Evolutionary conservation across 2,113 vertebrate species (phyloP).

Genomic region (Apus apus): DNA sequence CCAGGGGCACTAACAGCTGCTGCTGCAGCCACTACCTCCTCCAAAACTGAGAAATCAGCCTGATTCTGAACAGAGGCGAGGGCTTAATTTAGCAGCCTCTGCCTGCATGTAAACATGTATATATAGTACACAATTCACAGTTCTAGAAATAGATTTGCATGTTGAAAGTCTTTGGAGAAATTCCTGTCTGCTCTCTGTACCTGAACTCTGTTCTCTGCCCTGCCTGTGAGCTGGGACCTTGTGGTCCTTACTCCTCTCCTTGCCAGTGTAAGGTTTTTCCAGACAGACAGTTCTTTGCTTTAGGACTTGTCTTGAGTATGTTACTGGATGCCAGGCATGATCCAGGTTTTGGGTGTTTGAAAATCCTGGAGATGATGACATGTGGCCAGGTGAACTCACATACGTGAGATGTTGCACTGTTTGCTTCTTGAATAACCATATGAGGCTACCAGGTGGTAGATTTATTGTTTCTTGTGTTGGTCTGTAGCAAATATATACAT

Average conservation of each 20-base stretch:
- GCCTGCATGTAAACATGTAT: accelerated
- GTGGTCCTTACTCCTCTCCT: not conserved
- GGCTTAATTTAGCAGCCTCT: not conserved
- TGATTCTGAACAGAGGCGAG: not conserved
- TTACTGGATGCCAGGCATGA: not conserved
- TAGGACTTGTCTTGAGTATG: not conserved
- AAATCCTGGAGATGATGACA: not conserved
- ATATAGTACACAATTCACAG: not conserved
- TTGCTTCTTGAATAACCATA: not conserved
- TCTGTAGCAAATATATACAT: not conserved
- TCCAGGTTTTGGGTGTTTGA: not conserved
- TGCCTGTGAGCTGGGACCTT: not conserved
- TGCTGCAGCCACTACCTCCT: not conserved
- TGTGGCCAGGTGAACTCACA: not conserved
- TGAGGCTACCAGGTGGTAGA: not conserved
- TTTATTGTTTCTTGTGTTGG: not conserved
- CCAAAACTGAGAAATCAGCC: not conserved
- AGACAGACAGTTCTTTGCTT: not conserved
- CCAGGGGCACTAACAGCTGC: not conserved
- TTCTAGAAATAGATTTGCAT: not conserved
- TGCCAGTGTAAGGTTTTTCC: not conserved
- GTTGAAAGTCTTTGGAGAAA: not conserved
- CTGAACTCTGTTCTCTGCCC: not conserved
- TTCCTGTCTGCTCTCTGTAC: not conserved
- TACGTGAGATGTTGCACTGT: not conserved